Evolutionary conservation across 2,113 vertebrate species (phyloP).

Genomic region (Chitala chitala): DNA sequence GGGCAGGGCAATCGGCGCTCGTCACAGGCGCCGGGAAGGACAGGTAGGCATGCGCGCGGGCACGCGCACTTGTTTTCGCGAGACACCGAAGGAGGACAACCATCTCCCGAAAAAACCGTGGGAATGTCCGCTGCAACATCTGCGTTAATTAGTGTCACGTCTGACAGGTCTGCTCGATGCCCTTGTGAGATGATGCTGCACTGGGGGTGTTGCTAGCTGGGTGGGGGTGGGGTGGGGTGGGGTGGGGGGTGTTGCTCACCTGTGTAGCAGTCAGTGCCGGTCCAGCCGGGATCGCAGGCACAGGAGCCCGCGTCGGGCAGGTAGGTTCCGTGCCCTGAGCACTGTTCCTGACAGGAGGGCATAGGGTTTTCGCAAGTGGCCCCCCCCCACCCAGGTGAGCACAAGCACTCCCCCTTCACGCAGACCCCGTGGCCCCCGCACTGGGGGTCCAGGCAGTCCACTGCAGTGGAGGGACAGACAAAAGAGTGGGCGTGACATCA

Average conservation of each 20-base stretch:
- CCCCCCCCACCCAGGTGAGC: constrained; percentile 84
- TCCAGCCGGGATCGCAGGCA: constrained; percentile 89
- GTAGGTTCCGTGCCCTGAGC: constrained; percentile 85
- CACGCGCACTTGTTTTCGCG: background rate
- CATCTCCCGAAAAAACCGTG: no score
- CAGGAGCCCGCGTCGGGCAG: constrained; percentile 78
- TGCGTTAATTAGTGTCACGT: no score
- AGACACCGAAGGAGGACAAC: background rate
- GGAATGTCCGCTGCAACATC: no score
- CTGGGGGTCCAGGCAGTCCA: constrained; percentile 87
- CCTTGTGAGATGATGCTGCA: no score
- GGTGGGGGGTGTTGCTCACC: constrained; percentile 56
- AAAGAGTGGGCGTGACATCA: background rate
- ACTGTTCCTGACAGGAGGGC: constrained; percentile 89
- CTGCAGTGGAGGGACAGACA: constrained; percentile 51
- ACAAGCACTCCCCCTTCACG: constrained; percentile 86
- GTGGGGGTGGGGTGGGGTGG: background rate
- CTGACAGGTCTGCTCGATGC: no score
- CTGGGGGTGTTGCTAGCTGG: no score
- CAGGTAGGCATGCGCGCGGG: background rate
- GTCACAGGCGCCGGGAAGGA: background rate
- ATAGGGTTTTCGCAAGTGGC: constrained; percentile 78
- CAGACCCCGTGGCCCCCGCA: constrained; percentile 86
- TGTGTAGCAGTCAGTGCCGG: constrained; percentile 85
- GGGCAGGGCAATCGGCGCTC: constrained; percentile 10